Evolutionary conservation across 2,888 invertebrate genomes (phyloP).

Genomic region (Aspidiotus destructor): DNA sequence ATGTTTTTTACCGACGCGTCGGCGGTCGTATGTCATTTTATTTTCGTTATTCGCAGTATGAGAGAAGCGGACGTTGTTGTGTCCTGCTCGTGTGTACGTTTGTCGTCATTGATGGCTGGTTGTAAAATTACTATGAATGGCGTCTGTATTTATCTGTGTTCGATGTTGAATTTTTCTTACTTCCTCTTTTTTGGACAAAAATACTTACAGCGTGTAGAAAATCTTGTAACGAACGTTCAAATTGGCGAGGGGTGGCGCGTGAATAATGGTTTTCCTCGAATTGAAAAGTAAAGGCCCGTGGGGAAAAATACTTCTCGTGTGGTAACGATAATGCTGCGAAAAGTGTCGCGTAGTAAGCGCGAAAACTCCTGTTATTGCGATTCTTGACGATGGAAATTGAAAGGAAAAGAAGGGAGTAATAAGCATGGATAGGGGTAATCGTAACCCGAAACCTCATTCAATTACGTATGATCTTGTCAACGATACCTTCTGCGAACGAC

Average conservation of each 20-base stretch:
- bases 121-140: too few species aligned
- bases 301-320: constrained; percentile 15
- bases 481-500: not conserved
- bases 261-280: constrained; percentile 24
- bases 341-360: not conserved
- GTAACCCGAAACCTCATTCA: not conserved
- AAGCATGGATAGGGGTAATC: not conserved
- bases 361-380: not conserved
- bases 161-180: too few species aligned
- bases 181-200: too few species aligned
- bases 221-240: too few species aligned
- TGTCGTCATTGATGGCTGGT: too few species aligned
- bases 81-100: too few species aligned
- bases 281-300: constrained; percentile 18
- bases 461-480: not conserved
- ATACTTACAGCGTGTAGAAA: too few species aligned
- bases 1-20: too few species aligned
- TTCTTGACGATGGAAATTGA: not conserved
- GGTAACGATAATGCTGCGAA: not conserved
- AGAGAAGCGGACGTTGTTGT: too few species aligned
- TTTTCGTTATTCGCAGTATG: too few species aligned
- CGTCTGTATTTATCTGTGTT: too few species aligned
- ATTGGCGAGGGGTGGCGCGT: constrained; percentile 10
- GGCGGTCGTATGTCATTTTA: too few species aligned
- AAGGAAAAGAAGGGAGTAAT: not conserved